Percentiles rank a stretch among this genome's conserved stretches.
phyloP scores from a whole-genome alignment of 2,797 vertebrate species.

The Enteromius viviparus region DNA sequence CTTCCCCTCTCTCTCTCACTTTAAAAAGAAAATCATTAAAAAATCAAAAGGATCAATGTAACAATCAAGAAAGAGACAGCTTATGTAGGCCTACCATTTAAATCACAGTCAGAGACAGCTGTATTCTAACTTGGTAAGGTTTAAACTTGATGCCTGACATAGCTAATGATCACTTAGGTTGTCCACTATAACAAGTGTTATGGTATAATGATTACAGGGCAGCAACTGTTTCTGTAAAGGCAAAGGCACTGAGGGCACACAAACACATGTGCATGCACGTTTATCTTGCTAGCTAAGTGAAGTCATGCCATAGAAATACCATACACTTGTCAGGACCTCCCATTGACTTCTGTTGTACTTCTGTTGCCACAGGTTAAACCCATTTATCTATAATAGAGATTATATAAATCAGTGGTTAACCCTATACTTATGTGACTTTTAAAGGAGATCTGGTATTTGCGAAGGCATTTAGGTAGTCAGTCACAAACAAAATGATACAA shows the following conservation, averaged over 20 bases:
- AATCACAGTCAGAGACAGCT: conserved; percentile 31
- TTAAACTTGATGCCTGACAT: conserved; percentile 33
- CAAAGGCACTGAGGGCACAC: not conserved
- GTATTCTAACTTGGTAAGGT: conserved; percentile 29
- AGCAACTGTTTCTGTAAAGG: conserved; percentile 41
- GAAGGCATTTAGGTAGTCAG: not conserved
- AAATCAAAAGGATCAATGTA: not conserved
- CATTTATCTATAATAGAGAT: not conserved
- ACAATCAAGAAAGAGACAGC: not conserved
- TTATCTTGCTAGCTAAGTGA: not conserved
- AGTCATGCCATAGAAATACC: conserved; percentile 26
- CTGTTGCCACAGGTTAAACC: not conserved
- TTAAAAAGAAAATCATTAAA: not conserved
- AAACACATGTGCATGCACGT: conserved; percentile 1
- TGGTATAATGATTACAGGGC: conserved; percentile 49
- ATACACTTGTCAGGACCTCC: conserved; percentile 10
- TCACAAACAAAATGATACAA: not conserved
- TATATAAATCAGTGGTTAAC: not conserved
- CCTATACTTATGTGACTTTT: not conserved
- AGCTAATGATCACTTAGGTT: conserved; percentile 43
- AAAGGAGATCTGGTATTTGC: not conserved
- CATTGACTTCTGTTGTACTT: conserved; percentile 1
- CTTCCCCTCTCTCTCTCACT: not conserved
- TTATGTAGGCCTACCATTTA: conserved; percentile 12
- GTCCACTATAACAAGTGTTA: conserved; percentile 29